These are phyloP conservation scores for Anthonomus grandis DNA, from an alignment of 1,140 invertebrate species.

Conservation along the genomic window DNA sequence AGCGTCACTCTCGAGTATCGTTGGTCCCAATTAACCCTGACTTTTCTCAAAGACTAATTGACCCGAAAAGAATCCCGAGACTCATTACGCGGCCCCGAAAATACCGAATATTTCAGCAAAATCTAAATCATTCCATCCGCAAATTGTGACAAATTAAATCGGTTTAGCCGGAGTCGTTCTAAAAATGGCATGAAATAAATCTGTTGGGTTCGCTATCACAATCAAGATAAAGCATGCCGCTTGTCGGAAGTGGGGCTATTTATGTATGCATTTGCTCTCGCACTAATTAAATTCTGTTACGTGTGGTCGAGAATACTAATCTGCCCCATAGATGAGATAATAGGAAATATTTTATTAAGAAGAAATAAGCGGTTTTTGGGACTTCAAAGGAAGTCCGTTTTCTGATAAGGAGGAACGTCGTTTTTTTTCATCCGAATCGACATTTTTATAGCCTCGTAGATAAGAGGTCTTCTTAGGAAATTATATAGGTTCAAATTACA, in stretches of 20 bases:
- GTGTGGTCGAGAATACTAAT: conserved; percentile 17
- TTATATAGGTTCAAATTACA: not conserved
- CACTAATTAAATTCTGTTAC: conserved; percentile 24
- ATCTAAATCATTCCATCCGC: conserved; percentile 13
- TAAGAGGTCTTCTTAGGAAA: not conserved
- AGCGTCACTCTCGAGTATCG: no score
- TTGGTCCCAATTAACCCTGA: no score
- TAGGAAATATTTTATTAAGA: not conserved
- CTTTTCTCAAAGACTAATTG: no score
- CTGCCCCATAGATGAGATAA: not conserved
- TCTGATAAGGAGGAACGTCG: not conserved
- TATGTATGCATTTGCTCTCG: conserved; percentile 18
- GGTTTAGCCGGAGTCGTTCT: conserved; percentile 15
- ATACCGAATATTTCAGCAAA: conserved; percentile 20
- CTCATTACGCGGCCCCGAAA: no score
- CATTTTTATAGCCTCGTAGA: not conserved
- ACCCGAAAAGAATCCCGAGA: no score
- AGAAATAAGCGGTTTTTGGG: not conserved
- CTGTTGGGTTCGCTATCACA: conserved; percentile 23
- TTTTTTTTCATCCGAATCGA: not conserved
- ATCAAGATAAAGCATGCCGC: conserved; percentile 17
- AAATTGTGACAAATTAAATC: conserved; percentile 22
- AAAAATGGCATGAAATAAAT: conserved; percentile 21
- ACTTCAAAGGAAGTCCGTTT: not conserved
- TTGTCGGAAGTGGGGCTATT: conserved; percentile 18